Conservation (phyloP, 2,888 invertebrate species). For the Aspidiotus destructor region DNA sequence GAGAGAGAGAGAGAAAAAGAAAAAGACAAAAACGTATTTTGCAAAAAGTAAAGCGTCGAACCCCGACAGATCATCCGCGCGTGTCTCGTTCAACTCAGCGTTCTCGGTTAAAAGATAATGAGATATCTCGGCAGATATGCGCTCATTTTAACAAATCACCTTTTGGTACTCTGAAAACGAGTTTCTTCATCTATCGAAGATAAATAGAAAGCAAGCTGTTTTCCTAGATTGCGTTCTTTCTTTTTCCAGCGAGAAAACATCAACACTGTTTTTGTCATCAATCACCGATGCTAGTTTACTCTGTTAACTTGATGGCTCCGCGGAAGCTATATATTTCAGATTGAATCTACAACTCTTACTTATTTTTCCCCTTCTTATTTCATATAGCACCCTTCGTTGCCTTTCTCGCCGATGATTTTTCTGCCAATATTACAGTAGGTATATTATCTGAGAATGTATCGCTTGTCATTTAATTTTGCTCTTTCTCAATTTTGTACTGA, state of each 20-base stretch:
- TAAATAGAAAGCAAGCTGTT: slow-evolving; percentile 33
- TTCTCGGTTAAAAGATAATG: slow-evolving; percentile 25
- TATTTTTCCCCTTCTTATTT: too few species aligned
- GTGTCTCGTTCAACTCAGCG: neutral
- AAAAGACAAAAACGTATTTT: slow-evolving; percentile 29
- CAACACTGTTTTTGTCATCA: slow-evolving; percentile 30
- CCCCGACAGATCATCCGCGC: slow-evolving; percentile 28
- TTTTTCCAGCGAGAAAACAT: slow-evolving; percentile 16
- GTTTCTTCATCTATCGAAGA: slow-evolving; percentile 27
- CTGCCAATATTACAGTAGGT: too few species aligned
- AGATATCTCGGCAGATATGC: slow-evolving; percentile 32
- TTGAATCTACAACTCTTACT: neutral
- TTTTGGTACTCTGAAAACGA: slow-evolving; percentile 26
- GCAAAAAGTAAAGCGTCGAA: slow-evolving; percentile 29
- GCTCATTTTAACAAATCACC: slow-evolving; percentile 32
- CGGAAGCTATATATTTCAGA: neutral
- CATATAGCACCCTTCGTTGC: too few species aligned
- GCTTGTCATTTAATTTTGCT: too few species aligned
- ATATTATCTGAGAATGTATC: too few species aligned
- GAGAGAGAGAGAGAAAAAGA: neutral
- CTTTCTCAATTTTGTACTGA: too few species aligned
- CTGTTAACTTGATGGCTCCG: slow-evolving; percentile 27
- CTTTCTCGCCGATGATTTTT: too few species aligned
- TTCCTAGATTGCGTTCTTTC: slow-evolving; percentile 29
- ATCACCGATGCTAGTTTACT: slow-evolving; percentile 30